These are phyloP conservation scores for Campoplex capitator DNA, from an alignment of 2,888 invertebrate genomes.

Conservation along the genomic window DNA sequence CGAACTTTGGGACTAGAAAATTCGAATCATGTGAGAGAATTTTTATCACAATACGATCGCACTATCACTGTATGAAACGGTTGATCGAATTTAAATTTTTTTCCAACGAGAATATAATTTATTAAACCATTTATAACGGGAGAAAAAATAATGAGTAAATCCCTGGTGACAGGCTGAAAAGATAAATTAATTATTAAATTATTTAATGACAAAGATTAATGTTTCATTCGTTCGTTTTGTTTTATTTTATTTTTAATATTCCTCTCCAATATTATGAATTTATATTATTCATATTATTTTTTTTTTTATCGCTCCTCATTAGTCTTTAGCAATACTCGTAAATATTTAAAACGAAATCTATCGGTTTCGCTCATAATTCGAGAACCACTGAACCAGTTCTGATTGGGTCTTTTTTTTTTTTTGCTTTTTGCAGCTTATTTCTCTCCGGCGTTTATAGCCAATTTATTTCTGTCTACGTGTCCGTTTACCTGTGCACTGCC, in stretches of 20 bases:
- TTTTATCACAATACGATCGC: background rate
- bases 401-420: background rate
- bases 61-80: background rate
- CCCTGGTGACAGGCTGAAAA: background rate
- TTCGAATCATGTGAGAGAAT: background rate
- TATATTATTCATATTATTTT: background rate
- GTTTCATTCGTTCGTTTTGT: background rate
- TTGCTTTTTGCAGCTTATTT: background rate
- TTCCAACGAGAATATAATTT: background rate
- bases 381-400: background rate
- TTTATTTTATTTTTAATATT: background rate
- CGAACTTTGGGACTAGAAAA: conserved; percentile 16
- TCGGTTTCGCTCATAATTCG: too few species aligned
- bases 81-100: background rate
- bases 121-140: background rate
- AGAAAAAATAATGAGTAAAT: background rate
- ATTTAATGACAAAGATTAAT: background rate
- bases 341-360: background rate
- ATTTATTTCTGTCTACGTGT: background rate
- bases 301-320: too few species aligned
- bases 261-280: background rate
- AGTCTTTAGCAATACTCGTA: background rate
- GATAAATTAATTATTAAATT: background rate
- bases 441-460: background rate
- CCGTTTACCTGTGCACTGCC: background rate